These are phyloP conservation scores for Enteromius afrohamiltoni DNA, from an alignment of 2,797 vertebrate species.

Conservation along the genomic window DNA sequence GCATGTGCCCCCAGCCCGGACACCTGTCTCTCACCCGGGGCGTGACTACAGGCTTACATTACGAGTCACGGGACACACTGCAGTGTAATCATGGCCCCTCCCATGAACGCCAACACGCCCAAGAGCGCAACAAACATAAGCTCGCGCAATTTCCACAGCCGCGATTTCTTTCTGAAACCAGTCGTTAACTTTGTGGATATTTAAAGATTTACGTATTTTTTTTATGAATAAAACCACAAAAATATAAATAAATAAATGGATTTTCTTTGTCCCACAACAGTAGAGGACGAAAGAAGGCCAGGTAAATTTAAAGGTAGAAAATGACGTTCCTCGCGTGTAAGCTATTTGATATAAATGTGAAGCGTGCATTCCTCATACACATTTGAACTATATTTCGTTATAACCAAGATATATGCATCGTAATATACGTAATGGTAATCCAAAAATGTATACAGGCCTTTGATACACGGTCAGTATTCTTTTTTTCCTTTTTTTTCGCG, in stretches of 20 bases:
- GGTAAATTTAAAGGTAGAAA: background rate
- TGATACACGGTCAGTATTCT: background rate
- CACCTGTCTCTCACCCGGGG: conserved; percentile 79
- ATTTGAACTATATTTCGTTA: background rate
- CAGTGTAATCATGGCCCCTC: conserved; percentile 77
- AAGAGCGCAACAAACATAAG: conserved; percentile 51
- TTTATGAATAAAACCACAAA: background rate
- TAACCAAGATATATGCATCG: background rate
- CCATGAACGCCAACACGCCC: conserved; percentile 46
- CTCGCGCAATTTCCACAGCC: background rate
- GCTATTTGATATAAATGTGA: background rate
- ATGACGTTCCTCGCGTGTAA: background rate
- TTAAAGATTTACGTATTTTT: background rate
- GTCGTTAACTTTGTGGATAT: background rate
- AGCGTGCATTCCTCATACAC: background rate
- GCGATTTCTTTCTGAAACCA: background rate
- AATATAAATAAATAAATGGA: background rate
- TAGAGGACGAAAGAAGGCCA: background rate
- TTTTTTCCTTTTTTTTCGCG: background rate
- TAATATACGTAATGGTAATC: background rate
- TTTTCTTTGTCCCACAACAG: background rate
- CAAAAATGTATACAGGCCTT: background rate
- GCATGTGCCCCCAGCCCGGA: conserved; percentile 61
- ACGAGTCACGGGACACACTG: conserved; percentile 76
- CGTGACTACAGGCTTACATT: conserved; percentile 72